Evolutionary conservation across 2,888 invertebrate species (phyloP), one percentile per base, ranked within the genome.

Genomic region (Dastarcus helophoroides): DNA sequence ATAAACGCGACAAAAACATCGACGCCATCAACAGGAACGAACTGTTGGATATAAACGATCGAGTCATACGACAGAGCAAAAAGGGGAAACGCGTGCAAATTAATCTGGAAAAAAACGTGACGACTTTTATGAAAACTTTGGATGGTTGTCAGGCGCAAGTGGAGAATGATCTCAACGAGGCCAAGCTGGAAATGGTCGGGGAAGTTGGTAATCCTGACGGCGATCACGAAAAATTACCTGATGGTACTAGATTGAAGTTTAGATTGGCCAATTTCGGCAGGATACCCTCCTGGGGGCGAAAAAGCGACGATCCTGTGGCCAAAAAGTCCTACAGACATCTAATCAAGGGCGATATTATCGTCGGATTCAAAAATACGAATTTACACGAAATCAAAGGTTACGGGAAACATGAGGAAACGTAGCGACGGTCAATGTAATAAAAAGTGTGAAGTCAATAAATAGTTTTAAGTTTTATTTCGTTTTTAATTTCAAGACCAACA

Each of bases 111-210:
- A 54, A 57, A 39, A 50, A 50, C 19, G 37, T 54, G 3, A 37
- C 46, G 24, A 31, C 39, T 2, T 49, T 60, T 4, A 41, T 53
- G 2, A 46, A 51, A 23, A 49, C 44, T 3, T 40, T 62, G 3
- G 60, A 62, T 21, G 42, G 33, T 7, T 58, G 41, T 34, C 56
- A 62, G 40, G 56, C 58, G 0, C 54, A 61, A 38, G 50, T 62
- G 8, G 62, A 62, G 41, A 62, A 62, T 33, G 54, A 56, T 29
- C 51, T 62, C 6, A 62, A 62, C 32, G 57, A 59, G 33, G 42
- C 42, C 1, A 58, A 58, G 40, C 41, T 11, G 37, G 40, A 24
- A 12, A 48, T 48, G 46, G 37, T 55, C 2, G 55, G 55, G 0
- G 53, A 54, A 31, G 42, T 48, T n/a, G 53, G 50, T 3, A 39